Base-by-base conservation (phyloP, 2,113 vertebrate genomes). In the Thamnophis sirtalis region DNA sequence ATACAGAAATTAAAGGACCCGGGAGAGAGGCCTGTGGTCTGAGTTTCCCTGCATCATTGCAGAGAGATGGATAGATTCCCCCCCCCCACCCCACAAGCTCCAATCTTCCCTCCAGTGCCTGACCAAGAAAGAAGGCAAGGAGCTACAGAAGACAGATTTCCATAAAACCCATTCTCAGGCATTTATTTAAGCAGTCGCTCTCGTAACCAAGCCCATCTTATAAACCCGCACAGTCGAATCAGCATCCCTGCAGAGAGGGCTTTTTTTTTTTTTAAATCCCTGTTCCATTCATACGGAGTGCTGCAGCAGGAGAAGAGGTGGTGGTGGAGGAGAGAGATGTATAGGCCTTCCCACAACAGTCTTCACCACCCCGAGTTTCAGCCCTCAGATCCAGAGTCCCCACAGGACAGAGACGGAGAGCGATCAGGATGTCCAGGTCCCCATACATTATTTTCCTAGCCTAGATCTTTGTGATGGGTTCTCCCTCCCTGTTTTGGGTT, bases 1-100 rank as follows among this genome's bases (percentile, higher is more conserved):
- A 49, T 51, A 84, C 87, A 85, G 68, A 89, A 84, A 92, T 58
- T 50, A 54, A 84, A 28, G 53, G 54, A 58, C 24, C 28, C 9
- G 33, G 89, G 68, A 50, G 68, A 63, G 38, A 63, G 91, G 88
- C 91, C 85, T 50, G 91, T 89, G 54, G 48, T 89, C 89, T 92
- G 55, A 84, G 91, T 89, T 89, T 89, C 54, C 91, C 91, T 92
- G 91, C 91, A 92, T 92, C 91, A 92, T 68, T 89, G 91, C 91
- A 92, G 91, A 89, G 87, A 85, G 91, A 58, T 63, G 50, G 54
- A 89, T 53, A 49, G 48, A 22, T 9, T 0, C 43, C 15, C 10
- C 87, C 68, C 50, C 38, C 2, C 13, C 56, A 2, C 21, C 24
- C 50, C n/a, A n/a, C n/a, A n/a, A n/a, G 55, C 21, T 56, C 60